phyloP scores from a whole-genome alignment of 2,113 vertebrate species.

The Nicator chloris region DNA sequence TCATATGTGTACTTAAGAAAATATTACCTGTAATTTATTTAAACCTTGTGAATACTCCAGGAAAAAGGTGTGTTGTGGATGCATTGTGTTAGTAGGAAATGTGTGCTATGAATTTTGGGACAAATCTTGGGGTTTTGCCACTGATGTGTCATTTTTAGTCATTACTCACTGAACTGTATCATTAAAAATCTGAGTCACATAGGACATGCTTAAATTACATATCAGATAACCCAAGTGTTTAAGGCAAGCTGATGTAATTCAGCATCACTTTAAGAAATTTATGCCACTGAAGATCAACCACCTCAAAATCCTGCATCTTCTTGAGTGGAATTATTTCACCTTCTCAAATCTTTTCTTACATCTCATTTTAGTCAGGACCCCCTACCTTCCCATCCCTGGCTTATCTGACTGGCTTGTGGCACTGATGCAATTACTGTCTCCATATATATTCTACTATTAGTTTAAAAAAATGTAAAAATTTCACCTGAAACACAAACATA shows the following conservation, averaged over 20 bases:
- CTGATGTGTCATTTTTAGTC: slow-evolving; percentile 3
- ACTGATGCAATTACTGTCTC: slow-evolving; percentile 4
- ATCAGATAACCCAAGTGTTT: slow-evolving; percentile 25
- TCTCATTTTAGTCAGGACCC: neutral
- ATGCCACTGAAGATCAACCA: neutral
- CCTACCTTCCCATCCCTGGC: neutral
- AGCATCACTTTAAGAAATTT: slow-evolving; percentile 32
- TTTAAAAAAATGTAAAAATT: neutral
- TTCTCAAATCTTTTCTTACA: neutral
- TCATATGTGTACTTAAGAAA: slow-evolving; percentile 5
- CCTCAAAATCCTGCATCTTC: neutral
- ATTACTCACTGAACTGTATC: neutral
- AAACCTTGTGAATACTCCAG: neutral
- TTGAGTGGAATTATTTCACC: slow-evolving; percentile 1
- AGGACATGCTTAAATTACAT: neutral
- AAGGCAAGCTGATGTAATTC: neutral
- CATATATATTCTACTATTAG: neutral
- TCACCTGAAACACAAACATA: neutral
- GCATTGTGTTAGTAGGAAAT: neutral
- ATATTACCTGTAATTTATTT: slow-evolving; percentile 34
- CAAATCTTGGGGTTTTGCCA: neutral
- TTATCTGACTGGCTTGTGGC: neutral
- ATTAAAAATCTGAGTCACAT: slow-evolving; percentile 6
- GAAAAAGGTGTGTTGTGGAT: neutral
- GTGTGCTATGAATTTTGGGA: neutral